Percentiles rank a stretch among this genome's conserved stretches.
Evolutionary conservation across 1,140 invertebrate genomes (phyloP).

Genomic region (Rhyacophila brunnea): DNA sequence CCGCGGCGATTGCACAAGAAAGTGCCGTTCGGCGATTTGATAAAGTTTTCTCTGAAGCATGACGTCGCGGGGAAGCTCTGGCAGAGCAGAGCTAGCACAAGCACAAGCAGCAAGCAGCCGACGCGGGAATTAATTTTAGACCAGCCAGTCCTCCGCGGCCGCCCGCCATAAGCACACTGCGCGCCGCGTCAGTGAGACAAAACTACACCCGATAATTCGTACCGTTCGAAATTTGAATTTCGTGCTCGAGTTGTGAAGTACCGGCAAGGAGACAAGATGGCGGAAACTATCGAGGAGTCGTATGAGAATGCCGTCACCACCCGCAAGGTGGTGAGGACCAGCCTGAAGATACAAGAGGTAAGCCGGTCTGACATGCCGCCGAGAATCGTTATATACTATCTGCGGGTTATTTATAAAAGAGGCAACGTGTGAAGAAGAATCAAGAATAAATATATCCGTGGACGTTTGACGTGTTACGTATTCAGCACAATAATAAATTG

Average conservation of each 20-base stretch:
- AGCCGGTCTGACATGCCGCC: slow-evolving; percentile 37
- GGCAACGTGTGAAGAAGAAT: slow-evolving; percentile 17
- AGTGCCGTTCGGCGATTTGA: no score
- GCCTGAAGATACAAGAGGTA: slow-evolving; percentile 67
- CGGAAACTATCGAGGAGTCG: slow-evolving; percentile 57
- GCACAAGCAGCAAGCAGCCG: slow-evolving; percentile 13
- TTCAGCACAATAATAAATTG: slow-evolving; percentile 9
- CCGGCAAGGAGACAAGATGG: slow-evolving; percentile 39
- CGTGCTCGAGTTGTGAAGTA: slow-evolving; percentile 38
- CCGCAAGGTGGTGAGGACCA: slow-evolving; percentile 62
- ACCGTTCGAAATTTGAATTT: slow-evolving; percentile 13
- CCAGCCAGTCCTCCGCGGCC: slow-evolving; percentile 29
- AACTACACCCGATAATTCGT: slow-evolving; percentile 9
- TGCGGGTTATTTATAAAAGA: slow-evolving; percentile 15
- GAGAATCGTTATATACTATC: slow-evolving; percentile 3
- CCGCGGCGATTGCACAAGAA: no score
- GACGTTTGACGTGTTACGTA: slow-evolving; percentile 21
- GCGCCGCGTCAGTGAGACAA: slow-evolving; percentile 24
- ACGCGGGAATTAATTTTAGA: slow-evolving; percentile 30
- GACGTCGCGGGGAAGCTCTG: slow-evolving; percentile 2
- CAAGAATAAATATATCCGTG: slow-evolving; percentile 6
- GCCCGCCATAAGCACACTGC: slow-evolving; percentile 25
- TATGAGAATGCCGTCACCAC: slow-evolving; percentile 62
- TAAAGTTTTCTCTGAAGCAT: slow-evolving; percentile 1
- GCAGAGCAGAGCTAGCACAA: no score